phyloP scores from a whole-genome alignment of 2,797 vertebrate species.

The Gephyroberyx darwinii region DNA sequence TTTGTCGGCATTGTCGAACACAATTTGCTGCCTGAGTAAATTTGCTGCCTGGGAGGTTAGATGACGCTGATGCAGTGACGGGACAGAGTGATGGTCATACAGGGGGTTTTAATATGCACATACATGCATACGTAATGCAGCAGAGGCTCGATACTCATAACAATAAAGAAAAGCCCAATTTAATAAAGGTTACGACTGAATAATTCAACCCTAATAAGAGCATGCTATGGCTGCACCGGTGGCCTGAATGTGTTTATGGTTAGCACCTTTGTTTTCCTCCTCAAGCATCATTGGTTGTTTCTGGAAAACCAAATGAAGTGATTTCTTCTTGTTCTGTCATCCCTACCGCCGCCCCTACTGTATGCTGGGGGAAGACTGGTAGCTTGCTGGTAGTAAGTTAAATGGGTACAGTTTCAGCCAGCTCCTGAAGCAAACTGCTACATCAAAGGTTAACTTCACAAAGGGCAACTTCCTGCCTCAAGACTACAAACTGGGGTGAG shows the following conservation, averaged over 20 bases:
- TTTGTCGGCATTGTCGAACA: conserved; percentile 6
- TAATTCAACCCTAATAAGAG: conserved; percentile 28
- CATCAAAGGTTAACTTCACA: conserved; percentile 41
- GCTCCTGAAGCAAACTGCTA: conserved; percentile 58
- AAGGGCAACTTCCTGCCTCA: conserved; percentile 65
- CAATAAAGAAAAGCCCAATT: conserved; percentile 21
- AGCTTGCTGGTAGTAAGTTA: conserved; percentile 56
- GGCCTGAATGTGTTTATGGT: neutral
- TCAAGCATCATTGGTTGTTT: neutral
- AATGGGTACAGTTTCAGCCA: conserved; percentile 64
- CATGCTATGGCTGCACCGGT: neutral
- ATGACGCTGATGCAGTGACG: conserved; percentile 28
- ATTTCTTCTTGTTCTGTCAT: neutral
- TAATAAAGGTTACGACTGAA: conserved; percentile 24
- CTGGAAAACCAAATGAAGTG: neutral
- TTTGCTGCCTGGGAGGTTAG: conserved; percentile 11
- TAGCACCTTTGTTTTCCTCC: neutral
- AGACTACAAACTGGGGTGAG: conserved; percentile 62
- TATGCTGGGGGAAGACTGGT: conserved; percentile 50
- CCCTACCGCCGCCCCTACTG: conserved; percentile 16
- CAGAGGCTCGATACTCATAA: neutral
- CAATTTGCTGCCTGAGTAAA: neutral
- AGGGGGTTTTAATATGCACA: conserved; percentile 23
- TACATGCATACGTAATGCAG: conserved; percentile 8
- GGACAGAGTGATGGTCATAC: conserved; percentile 7